phyloP scores from a whole-genome alignment of 2,888 invertebrate species.

The Brachyptera risi region DNA sequence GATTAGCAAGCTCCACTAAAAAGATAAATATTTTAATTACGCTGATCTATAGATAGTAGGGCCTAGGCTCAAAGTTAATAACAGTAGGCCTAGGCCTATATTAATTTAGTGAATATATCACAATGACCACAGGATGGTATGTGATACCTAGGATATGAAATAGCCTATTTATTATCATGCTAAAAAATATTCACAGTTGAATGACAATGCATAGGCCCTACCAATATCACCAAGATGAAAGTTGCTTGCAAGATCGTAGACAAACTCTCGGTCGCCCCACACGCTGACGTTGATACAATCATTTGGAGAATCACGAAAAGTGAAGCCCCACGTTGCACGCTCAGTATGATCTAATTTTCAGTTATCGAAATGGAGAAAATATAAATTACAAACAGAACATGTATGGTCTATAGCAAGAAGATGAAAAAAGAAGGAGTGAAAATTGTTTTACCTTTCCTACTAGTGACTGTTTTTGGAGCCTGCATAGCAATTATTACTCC shows the following conservation, averaged over 20 bases:
- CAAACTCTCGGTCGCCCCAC: constrained; percentile 65
- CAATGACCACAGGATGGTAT: background rate
- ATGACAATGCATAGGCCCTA: too few relatives aligned
- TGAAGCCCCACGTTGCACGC: constrained; percentile 72
- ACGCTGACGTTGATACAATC: constrained; percentile 71
- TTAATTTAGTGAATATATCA: too few relatives aligned
- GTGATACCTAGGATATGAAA: too few relatives aligned
- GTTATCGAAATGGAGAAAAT: too few relatives aligned
- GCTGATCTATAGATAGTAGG: too few relatives aligned
- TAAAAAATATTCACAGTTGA: too few relatives aligned
- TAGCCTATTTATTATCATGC: too few relatives aligned
- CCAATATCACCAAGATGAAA: constrained; percentile 69
- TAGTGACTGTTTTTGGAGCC: constrained; percentile 51
- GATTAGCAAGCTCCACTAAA: constrained; percentile 65
- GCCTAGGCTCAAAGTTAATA: too few relatives aligned
- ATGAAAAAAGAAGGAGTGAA: background rate
- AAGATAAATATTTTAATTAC: constrained; percentile 23
- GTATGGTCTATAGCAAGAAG: too few relatives aligned
- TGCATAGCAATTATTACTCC: constrained; percentile 61
- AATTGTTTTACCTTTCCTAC: constrained; percentile 45
- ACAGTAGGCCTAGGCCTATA: too few relatives aligned
- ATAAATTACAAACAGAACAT: too few relatives aligned
- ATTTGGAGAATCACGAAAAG: constrained; percentile 65
- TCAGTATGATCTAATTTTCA: constrained; percentile 37
- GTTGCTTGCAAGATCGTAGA: constrained; percentile 57